Percentiles rank a stretch among this genome's conserved stretches.
These are phyloP conservation scores for Phymorhynchus buccinoides DNA, from an alignment of 1,140 invertebrate species.

Conservation along the genomic window DNA sequence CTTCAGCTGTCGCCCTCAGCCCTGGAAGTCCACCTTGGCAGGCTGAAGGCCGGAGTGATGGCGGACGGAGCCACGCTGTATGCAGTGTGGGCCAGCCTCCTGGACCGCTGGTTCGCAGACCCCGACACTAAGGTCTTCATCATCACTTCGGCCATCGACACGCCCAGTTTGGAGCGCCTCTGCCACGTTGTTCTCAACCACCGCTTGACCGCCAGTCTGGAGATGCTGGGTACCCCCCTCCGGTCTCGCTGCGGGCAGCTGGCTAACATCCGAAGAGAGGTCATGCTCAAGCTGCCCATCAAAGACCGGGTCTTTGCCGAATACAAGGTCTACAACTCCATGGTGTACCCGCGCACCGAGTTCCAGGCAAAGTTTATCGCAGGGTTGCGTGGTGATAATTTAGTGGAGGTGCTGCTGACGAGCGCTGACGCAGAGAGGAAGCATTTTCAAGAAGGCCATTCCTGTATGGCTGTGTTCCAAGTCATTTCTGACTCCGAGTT, in stretches of 20 bases:
- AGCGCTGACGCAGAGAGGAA: slow-evolving; percentile 59
- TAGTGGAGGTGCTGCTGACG: slow-evolving; percentile 57
- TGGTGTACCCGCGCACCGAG: slow-evolving; percentile 57
- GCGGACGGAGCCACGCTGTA: slow-evolving; percentile 49
- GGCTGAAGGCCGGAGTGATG: slow-evolving; percentile 43
- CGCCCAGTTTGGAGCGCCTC: slow-evolving; percentile 53
- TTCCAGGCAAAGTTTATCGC: slow-evolving; percentile 63
- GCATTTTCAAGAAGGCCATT: slow-evolving; percentile 55
- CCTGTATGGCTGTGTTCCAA: slow-evolving; percentile 53
- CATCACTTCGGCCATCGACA: slow-evolving; percentile 60
- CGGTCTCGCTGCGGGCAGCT: slow-evolving; percentile 50
- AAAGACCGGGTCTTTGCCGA: slow-evolving; percentile 63
- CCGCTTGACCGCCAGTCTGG: slow-evolving; percentile 55
- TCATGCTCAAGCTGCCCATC: slow-evolving; percentile 47
- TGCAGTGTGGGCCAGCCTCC: slow-evolving; percentile 58
- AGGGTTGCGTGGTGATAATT: slow-evolving; percentile 47
- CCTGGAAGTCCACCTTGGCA: slow-evolving; percentile 42
- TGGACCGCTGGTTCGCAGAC: slow-evolving; percentile 59
- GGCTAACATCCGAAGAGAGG: slow-evolving; percentile 53
- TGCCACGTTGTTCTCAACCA: slow-evolving; percentile 58
- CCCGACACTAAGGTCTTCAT: slow-evolving; percentile 56
- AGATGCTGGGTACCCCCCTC: slow-evolving; percentile 57
- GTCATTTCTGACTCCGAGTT: slow-evolving; percentile 59
- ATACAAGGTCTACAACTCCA: slow-evolving; percentile 60
- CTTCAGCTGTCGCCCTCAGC: slow-evolving; percentile 27